A percentile compares a stretch with the other conserved stretches of the same genome.
Conservation (phyloP, 2,113 vertebrate genomes). For the Oenanthe melanoleuca region DNA sequence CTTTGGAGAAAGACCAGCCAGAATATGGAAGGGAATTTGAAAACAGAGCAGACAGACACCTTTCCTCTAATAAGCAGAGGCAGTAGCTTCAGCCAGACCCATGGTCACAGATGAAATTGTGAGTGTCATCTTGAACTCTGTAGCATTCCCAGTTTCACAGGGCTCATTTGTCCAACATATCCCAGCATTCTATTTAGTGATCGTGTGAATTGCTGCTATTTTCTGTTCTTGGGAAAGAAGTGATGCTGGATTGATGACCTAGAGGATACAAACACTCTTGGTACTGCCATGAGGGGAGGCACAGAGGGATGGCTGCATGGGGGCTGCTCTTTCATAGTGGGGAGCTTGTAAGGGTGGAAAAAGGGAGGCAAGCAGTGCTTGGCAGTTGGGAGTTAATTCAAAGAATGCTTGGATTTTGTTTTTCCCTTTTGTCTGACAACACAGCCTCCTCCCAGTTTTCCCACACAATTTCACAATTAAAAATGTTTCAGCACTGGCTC, state of each 20-base stretch:
- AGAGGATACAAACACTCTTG: neutral
- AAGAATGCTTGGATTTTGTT: neutral
- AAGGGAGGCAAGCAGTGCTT: constrained; percentile 1
- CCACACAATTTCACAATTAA: neutral
- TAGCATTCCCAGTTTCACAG: neutral
- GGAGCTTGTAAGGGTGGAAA: neutral
- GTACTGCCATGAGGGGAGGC: neutral
- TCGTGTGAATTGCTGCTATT: neutral
- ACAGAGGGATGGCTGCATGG: neutral
- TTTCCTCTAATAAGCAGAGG: neutral
- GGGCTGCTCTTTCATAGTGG: neutral
- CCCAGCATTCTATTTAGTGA: neutral
- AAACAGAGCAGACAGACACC: neutral
- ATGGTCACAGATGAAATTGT: accelerated
- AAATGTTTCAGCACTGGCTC: neutral
- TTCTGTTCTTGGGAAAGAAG: neutral
- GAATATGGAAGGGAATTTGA: neutral
- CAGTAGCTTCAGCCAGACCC: neutral
- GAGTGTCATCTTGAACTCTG: neutral
- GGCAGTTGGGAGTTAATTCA: neutral
- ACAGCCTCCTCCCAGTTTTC: neutral
- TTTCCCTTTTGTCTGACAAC: neutral
- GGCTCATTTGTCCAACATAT: neutral
- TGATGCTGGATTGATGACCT: neutral
- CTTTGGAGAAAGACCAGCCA: neutral